Evolutionary conservation across 2,113 vertebrate species (phyloP).

Genomic region (Chamaetylas fuelleborni): DNA sequence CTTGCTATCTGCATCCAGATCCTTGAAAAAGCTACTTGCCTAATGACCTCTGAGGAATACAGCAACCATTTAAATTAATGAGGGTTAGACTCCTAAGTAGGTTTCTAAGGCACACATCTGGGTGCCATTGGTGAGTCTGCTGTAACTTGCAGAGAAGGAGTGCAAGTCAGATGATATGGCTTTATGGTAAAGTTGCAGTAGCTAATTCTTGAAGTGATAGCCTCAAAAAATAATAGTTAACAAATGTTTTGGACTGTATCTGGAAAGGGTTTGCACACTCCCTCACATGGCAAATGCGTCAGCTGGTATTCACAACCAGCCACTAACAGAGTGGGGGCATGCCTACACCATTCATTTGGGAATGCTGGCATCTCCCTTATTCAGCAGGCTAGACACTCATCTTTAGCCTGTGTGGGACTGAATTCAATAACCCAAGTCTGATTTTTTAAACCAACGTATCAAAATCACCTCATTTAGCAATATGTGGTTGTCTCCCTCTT

Average conservation of each 20-base stretch:
- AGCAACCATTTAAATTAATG: not conserved
- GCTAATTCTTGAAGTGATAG: not conserved
- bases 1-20: not conserved
- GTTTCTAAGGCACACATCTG: not conserved
- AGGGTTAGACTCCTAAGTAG: not conserved
- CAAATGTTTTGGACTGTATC: not conserved
- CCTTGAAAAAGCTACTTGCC: not conserved
- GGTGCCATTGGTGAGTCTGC: not conserved
- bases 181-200: not conserved
- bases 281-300: not conserved
- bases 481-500: not conserved
- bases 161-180: fast-evolving
- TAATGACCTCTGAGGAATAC: not conserved
- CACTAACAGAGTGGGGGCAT: not conserved
- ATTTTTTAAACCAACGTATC: not conserved
- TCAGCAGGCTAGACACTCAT: not conserved
- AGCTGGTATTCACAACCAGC: not conserved
- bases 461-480: conserved; percentile 21
- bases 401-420: not conserved
- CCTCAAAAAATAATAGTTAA: not conserved
- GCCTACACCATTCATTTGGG: not conserved
- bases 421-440: not conserved
- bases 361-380: not conserved
- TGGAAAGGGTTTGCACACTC: not conserved
- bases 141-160: not conserved